Conservation (phyloP, 2,797 vertebrate genomes). For the Coreius guichenoti region DNA sequence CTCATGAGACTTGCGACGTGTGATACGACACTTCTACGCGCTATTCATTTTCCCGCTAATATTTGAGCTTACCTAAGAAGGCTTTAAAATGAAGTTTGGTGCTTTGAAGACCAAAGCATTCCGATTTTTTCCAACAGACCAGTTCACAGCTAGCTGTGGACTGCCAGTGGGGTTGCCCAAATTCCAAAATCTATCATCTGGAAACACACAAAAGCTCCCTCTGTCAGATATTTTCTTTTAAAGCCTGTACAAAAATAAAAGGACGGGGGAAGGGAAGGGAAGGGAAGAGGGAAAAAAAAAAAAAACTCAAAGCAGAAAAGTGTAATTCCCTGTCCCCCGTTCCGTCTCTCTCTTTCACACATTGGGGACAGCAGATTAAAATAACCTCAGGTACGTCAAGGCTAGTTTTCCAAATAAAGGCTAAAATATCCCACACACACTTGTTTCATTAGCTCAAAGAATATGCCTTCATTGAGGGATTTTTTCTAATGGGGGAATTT, state of each 20-base stretch:
- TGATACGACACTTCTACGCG: slow-evolving; percentile 81
- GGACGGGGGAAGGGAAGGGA: slow-evolving; percentile 63
- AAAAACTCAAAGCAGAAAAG: slow-evolving; percentile 86
- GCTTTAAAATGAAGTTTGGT: slow-evolving; percentile 97
- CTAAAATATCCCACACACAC: slow-evolving; percentile 87
- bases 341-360: slow-evolving; percentile 72
- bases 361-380: slow-evolving; percentile 82
- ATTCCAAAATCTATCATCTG: slow-evolving; percentile 99
- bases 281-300: slow-evolving; percentile 62
- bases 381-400: slow-evolving; percentile 86
- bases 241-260: slow-evolving; percentile 74
- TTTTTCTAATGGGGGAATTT: slow-evolving; percentile 93
- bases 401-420: slow-evolving; percentile 84
- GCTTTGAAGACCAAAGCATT: slow-evolving; percentile 99
- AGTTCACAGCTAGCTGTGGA: slow-evolving; percentile 98
- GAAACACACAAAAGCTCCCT: slow-evolving; percentile 99
- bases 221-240: slow-evolving; percentile 89
- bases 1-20: slow-evolving; percentile 73
- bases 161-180: slow-evolving; percentile 98
- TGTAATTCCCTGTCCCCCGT: slow-evolving; percentile 81
- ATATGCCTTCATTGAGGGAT: slow-evolving; percentile 95
- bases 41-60: slow-evolving; percentile 88
- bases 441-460: slow-evolving; percentile 90
- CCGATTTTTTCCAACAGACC: slow-evolving; percentile 98
- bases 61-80: slow-evolving; percentile 97